phyloP scores from a whole-genome alignment of 2,888 invertebrate species.

The Drosophila infuscata region DNA sequence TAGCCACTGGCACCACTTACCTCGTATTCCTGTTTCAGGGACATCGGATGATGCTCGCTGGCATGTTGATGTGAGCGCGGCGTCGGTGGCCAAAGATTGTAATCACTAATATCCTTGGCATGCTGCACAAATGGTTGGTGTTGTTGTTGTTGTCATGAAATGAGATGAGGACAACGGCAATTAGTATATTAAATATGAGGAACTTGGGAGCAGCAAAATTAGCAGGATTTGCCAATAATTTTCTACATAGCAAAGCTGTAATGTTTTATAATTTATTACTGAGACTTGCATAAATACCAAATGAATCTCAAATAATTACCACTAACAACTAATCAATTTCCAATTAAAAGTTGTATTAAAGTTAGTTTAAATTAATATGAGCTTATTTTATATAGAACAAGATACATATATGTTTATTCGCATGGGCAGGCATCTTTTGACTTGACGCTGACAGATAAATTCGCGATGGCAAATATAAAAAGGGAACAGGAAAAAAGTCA shows the following conservation, averaged over 20 bases:
- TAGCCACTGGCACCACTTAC: constrained; percentile 62
- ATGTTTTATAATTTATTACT: not conserved
- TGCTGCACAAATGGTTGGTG: constrained; percentile 83
- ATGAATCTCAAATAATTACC: not conserved
- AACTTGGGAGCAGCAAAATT: not conserved
- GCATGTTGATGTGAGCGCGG: constrained; percentile 83
- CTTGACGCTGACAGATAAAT: constrained; percentile 6
- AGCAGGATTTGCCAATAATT: rapidly evolving
- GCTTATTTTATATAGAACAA: not conserved
- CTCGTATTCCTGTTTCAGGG: constrained; percentile 85
- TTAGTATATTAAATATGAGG: constrained; percentile 10
- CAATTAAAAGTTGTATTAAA: constrained; percentile 4
- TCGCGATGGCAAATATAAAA: not conserved
- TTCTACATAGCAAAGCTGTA: no score
- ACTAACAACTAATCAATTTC: constrained; percentile 7
- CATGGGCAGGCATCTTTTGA: constrained; percentile 10
- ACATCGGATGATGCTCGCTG: constrained; percentile 81
- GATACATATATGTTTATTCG: not conserved
- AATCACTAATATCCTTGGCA: constrained; percentile 84
- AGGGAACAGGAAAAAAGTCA: not conserved
- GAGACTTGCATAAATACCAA: not conserved
- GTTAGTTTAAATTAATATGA: constrained; percentile 24
- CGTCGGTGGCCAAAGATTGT: constrained; percentile 84
- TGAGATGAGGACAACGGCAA: constrained; percentile 10
- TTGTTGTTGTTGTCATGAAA: constrained; percentile 63